Evolutionary conservation across 2,888 invertebrate genomes (phyloP).

Genomic region (Acanthosepion pharaonis): DNA sequence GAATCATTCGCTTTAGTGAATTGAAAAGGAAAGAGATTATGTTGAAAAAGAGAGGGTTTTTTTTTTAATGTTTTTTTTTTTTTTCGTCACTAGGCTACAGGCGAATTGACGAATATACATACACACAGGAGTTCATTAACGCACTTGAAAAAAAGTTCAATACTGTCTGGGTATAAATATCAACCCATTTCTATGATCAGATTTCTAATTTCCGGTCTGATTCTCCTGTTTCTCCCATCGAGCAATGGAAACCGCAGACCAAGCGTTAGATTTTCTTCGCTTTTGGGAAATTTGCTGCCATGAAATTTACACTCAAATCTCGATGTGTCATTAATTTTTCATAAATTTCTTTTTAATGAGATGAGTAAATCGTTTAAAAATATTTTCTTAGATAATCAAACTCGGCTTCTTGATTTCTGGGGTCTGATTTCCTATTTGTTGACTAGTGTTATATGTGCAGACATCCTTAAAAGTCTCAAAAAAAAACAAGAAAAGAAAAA

Average conservation of each 20-base stretch:
- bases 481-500: not conserved
- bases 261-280: not conserved
- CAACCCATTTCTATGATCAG: not conserved
- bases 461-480: not conserved
- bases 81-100: no score
- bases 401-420: not conserved
- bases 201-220: not conserved
- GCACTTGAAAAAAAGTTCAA: no score
- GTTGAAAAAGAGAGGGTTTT: no score
- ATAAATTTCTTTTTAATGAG: not conserved
- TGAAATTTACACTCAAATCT: not conserved
- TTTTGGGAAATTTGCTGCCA: not conserved
- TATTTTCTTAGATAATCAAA: constrained; percentile 22
- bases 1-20: no score
- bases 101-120: no score
- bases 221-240: not conserved
- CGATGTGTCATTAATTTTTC: not conserved
- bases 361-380: constrained; percentile 33
- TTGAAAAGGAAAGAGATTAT: no score
- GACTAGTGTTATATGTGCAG: not conserved
- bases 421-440: not conserved
- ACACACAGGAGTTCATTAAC: no score
- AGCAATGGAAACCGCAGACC: constrained; percentile 17
- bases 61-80: no score
- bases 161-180: not conserved